Percentiles rank a stretch among this genome's conserved stretches.
phyloP scores from a whole-genome alignment of 2,113 vertebrate species.

The Aspiorhynchus laticeps region DNA sequence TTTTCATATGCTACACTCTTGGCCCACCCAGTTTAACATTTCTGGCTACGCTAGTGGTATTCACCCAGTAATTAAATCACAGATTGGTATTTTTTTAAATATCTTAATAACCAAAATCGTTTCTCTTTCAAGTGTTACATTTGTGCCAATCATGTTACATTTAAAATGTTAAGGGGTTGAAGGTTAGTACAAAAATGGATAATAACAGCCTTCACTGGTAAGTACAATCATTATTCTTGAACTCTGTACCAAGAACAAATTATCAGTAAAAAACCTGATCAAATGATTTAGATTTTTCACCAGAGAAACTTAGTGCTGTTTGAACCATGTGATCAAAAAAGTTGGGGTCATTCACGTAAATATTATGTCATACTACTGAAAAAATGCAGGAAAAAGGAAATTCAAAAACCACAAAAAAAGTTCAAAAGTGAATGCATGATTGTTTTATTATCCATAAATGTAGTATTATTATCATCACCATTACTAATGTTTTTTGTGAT shows the following conservation, averaged over 20 bases:
- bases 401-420: no score
- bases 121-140: neutral
- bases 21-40: no score
- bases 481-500: no score
- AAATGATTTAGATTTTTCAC: neutral
- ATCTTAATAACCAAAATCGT: neutral
- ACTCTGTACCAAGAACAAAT: neutral
- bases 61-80: neutral
- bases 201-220: neutral
- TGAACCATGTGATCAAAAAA: neutral
- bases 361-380: no score
- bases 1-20: no score
- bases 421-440: no score
- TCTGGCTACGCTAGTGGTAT: no score
- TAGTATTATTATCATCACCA: no score
- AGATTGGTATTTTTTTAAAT: neutral
- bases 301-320: neutral
- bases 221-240: neutral
- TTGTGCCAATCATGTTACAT: neutral
- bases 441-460: no score
- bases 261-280: neutral
- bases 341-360: neutral
- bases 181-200: neutral
- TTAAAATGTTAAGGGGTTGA: neutral
- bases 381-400: no score